Base-by-base conservation (phyloP, 2,797 vertebrate species). In the Sandelia bainsii region DNA sequence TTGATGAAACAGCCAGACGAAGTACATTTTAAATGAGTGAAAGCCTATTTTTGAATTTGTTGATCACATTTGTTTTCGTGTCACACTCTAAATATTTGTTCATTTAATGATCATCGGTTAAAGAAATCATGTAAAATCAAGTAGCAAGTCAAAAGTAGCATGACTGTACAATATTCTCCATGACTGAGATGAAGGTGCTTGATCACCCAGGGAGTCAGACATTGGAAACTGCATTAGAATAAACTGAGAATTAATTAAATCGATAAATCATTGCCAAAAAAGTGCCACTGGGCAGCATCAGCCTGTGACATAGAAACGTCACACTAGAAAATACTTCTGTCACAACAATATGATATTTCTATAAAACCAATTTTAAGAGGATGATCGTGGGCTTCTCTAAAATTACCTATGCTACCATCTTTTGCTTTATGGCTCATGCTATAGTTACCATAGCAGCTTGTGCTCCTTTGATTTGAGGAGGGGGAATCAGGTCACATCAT, bases 401-500 rank as follows among this genome's bases (percentile, higher is more conserved):
- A 81, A 59, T 48, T 49, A 68, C 54, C 42, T 62, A 69, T 70
- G 54, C 60, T 1, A 16, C 3, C 32, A 20, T 42, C 67, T 62
- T 58, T 39, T 46, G 44, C 68, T 59, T 66, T 72, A 63, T 44
- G 45, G 69, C 25, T 56, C 27, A 62, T 81, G 6, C 20, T 75
- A 75, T 74, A 48, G 87, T 91, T 88, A 78, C 89, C 88, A 93
- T 92, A 80, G 90, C 87, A 91, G 93, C 89, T 3, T 52, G 66
- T 76, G 73, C 58, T 77, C 65, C 82, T 59, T 32, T 76, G 72
- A 80, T 76, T 85, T 71, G 72, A 79, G 74, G 59, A 12, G 60
- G 68, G 68, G 53, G 69, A 80, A 85, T 85, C 84, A 62, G 90
- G 84, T 89, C 81, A 83, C 64, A 77, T 79, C 70, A 81, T 76